Conservation (phyloP, 1,140 invertebrate genomes). For the Lordiphosa stackelbergi region DNA sequence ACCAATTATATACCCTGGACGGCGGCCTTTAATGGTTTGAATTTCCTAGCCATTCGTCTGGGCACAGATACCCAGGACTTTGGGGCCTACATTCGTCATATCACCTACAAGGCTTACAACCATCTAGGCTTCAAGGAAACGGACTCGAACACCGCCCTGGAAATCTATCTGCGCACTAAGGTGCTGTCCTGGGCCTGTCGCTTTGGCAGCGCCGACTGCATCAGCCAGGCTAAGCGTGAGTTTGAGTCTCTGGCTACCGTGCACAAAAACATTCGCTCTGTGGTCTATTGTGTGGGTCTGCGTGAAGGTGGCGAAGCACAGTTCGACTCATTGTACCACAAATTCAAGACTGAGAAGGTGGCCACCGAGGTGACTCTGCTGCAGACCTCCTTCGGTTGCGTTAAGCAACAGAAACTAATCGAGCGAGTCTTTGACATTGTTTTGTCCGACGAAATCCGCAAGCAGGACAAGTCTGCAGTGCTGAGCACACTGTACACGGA, state of each 20-base stretch:
- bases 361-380: conserved; percentile 80
- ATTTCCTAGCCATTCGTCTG: conserved; percentile 55
- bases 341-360: conserved; percentile 78
- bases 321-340: conserved; percentile 79
- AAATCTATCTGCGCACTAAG: conserved; percentile 75
- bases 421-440: conserved; percentile 60
- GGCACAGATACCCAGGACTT: conserved; percentile 56
- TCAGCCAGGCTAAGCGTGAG: conserved; percentile 55
- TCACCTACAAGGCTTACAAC: conserved; percentile 55
- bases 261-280: conserved; percentile 79
- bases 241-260: conserved; percentile 66
- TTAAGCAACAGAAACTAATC: conserved; percentile 76
- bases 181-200: conserved; percentile 79
- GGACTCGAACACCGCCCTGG: conserved; percentile 42
- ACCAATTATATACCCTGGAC: conserved; percentile 83
- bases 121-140: conserved; percentile 59
- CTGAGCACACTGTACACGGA: conserved; percentile 76
- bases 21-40: conserved; percentile 80
- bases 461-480: conserved; percentile 75
- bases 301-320: conserved; percentile 77
- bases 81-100: conserved; percentile 44
- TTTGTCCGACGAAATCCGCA: conserved; percentile 71
- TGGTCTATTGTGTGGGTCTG: conserved; percentile 80
- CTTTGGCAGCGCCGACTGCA: conserved; percentile 78
- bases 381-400: conserved; percentile 81